Conservation (phyloP, 2,797 vertebrate genomes). For the Prunella strophiata region DNA sequence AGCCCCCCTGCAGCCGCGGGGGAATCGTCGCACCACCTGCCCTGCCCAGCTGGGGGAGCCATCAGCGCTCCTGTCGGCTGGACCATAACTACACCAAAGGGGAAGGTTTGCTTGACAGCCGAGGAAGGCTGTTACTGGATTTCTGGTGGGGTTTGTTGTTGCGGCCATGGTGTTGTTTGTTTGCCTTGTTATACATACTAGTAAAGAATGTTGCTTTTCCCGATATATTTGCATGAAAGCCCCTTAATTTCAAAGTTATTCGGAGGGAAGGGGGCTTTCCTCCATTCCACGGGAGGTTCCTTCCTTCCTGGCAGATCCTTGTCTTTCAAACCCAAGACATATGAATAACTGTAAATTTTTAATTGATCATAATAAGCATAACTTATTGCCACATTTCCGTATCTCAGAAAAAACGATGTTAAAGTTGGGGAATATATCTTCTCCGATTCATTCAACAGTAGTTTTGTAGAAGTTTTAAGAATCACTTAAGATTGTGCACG, state of each 20-base stretch:
- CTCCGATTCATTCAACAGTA: neutral
- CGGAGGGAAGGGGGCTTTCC: neutral
- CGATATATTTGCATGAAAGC: too few relatives aligned
- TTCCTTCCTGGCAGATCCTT: neutral
- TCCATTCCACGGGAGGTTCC: neutral
- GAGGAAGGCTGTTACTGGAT: neutral
- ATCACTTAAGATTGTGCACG: slow-evolving; percentile 39
- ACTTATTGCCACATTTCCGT: slow-evolving; percentile 35
- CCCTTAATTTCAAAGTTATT: neutral
- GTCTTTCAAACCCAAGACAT: neutral
- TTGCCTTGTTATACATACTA: neutral
- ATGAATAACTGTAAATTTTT: slow-evolving; percentile 39
- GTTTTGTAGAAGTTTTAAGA: neutral
- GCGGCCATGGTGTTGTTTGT: neutral
- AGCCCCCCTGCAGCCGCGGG: neutral
- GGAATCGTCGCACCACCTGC: neutral
- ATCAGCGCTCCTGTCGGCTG: neutral
- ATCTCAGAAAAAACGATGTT: slow-evolving; percentile 61
- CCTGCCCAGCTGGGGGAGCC: neutral
- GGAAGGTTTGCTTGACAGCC: neutral
- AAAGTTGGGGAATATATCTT: slow-evolving; percentile 55
- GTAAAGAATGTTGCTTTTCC: neutral
- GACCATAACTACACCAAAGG: neutral
- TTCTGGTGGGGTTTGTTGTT: neutral
- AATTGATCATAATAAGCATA: slow-evolving; percentile 22